Conservation (phyloP, 1,140 invertebrate genomes). For the Lethocerus indicus region DNA sequence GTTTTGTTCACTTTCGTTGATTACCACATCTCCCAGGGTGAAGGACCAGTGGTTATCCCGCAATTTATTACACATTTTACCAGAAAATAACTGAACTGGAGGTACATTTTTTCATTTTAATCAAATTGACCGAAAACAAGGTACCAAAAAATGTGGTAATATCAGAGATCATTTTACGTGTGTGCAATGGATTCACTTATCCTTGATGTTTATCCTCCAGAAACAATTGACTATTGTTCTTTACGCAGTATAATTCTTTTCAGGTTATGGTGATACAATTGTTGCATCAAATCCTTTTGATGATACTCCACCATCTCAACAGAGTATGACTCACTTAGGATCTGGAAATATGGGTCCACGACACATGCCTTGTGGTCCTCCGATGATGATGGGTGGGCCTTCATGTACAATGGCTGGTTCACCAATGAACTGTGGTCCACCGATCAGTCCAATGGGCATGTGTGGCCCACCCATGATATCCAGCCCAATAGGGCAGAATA, state of each 20-base stretch:
- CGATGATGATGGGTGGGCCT: constrained; percentile 29
- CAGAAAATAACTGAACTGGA: too few species aligned
- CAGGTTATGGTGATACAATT: constrained; percentile 77
- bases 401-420: constrained; percentile 36
- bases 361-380: constrained; percentile 44
- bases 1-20: too few species aligned
- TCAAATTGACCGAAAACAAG: too few species aligned
- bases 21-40: too few species aligned
- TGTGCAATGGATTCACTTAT: too few species aligned
- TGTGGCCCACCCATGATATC: constrained; percentile 48
- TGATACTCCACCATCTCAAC: constrained; percentile 52
- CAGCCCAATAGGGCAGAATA: constrained; percentile 35
- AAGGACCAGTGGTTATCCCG: too few species aligned
- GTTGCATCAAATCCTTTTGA: constrained; percentile 91
- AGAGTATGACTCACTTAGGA: constrained; percentile 23
- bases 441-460: constrained; percentile 37
- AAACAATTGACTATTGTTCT: too few species aligned
- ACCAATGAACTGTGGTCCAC: constrained; percentile 21
- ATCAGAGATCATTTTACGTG: too few species aligned
- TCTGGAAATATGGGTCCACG: constrained; percentile 29
- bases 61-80: too few species aligned
- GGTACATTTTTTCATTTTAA: too few species aligned
- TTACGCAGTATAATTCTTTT: constrained; percentile 3
- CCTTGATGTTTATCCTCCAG: too few species aligned
- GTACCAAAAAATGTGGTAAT: too few species aligned